Evolutionary conservation across 2,888 invertebrate species (phyloP), one percentile per base, ranked within the genome.

Genomic region (Cataglyphis livida): DNA sequence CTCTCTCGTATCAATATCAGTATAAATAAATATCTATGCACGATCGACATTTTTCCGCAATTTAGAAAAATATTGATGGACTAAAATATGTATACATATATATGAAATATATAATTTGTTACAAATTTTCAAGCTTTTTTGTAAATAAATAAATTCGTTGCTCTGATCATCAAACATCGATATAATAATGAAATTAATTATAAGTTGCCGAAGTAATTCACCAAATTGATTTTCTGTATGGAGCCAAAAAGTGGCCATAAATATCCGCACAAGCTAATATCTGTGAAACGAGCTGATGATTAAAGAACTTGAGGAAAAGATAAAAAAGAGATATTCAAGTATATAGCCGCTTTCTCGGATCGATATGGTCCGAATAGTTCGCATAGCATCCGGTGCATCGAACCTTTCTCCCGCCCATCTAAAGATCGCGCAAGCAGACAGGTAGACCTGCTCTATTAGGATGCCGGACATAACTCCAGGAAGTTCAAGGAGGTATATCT

Each of bases 341-440:
- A 25, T 12, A 38, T 5, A 35, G 28, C 25, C 44, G n/a, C 57
- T 59, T 57, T 32, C 15, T 28, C 15, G 71, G 71, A 86, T 84
- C 81, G 85, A 88, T 88, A n/a, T 75, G 65, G 85, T 79, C 64
- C 81, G 84, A 84, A 86, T 84, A 75, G 84, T 86, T 87, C 84
- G 86, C 89, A 89, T 88, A 89, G 85, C 85, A 32, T 28, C 48
- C 70, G 83, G 90, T 89, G 51, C 89, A 74, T 88, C 88, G 86
- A 89, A 89, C 90, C 64, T 74, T 44, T 38, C 64, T 76, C 28
- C 25, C 44, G 57, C 68, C 79, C 81, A 83, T 85, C 78, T 64
- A 71, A 85, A 86, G 84, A 85, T 84, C 85, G 73, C n/a, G 18
- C 48, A 48, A 21, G 18, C 75, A 70, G 71, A n/a, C 68, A 68